These are phyloP conservation scores for Andrena flavipes DNA, from an alignment of 2,888 invertebrate species.

Conservation along the genomic window DNA sequence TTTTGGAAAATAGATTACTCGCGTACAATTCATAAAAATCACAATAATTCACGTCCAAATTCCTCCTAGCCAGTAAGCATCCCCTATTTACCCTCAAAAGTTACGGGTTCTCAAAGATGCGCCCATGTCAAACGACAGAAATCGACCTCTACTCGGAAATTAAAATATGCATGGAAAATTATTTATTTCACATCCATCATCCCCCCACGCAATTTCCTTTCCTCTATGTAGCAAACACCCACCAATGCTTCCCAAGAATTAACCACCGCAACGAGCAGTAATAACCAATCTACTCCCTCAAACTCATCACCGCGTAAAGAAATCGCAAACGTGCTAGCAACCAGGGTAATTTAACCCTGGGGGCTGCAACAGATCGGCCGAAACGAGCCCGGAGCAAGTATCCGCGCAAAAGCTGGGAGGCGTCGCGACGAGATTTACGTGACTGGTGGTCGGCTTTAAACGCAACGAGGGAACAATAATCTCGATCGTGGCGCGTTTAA, in stretches of 20 bases:
- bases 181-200: too few relatives aligned
- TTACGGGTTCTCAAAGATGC: too few relatives aligned
- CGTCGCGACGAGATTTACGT: constrained; percentile 42
- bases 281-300: constrained; percentile 2
- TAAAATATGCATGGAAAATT: too few relatives aligned
- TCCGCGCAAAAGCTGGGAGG: constrained; percentile 28
- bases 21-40: too few relatives aligned
- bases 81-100: too few relatives aligned
- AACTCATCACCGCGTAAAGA: background rate
- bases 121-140: too few relatives aligned
- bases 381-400: constrained; percentile 31
- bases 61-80: too few relatives aligned
- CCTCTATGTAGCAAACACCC: too few relatives aligned
- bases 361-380: constrained; percentile 19
- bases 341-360: constrained; percentile 10
- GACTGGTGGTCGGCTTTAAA: constrained; percentile 41
- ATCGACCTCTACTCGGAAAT: too few relatives aligned
- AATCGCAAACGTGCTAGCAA: constrained; percentile 14
- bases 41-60: too few relatives aligned
- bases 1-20: background rate
- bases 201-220: too few relatives aligned
- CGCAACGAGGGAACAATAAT: constrained; percentile 44
- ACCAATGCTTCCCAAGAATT: too few relatives aligned
- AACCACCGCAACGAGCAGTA: background rate
- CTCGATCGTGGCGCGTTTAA: constrained; percentile 57